Evolutionary conservation across 2,888 invertebrate genomes (phyloP).

Genomic region (Ectropis crepuscularia): DNA sequence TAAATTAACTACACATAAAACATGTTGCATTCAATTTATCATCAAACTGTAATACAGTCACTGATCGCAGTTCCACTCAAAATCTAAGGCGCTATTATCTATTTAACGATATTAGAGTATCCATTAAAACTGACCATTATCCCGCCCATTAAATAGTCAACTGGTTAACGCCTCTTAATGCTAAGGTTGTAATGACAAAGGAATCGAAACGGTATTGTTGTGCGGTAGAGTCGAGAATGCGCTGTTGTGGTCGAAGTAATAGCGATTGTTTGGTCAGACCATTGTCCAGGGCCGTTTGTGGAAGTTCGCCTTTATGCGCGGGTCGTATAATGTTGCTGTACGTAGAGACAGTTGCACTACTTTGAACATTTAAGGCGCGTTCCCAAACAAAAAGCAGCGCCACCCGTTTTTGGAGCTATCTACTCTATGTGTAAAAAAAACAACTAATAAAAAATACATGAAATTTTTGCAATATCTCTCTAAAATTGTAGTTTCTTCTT

Average conservation of each 20-base stretch:
- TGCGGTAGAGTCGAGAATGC: constrained; percentile 17
- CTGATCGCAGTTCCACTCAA: not conserved
- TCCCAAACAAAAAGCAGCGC: no score
- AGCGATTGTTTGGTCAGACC: constrained; percentile 36
- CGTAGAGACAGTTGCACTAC: constrained; percentile 9
- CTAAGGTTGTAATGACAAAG: not conserved
- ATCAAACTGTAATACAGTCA: no score
- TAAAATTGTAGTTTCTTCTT: no score
- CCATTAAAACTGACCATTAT: constrained; percentile 28
- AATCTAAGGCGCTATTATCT: constrained; percentile 18
- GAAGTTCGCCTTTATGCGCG: constrained; percentile 37
- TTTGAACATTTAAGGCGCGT: not conserved
- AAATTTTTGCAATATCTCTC: no score
- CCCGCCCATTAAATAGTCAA: constrained; percentile 29
- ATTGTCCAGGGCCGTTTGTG: constrained; percentile 36
- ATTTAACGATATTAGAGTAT: constrained; percentile 12
- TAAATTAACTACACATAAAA: no score
- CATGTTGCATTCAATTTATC: no score
- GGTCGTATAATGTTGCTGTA: constrained; percentile 18
- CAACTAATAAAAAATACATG: no score
- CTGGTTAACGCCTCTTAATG: constrained; percentile 31
- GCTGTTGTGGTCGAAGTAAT: constrained; percentile 28
- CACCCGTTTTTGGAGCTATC: no score
- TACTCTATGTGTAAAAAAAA: no score
- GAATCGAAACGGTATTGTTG: constrained; percentile 11